Evolutionary conservation across 2,888 invertebrate species (phyloP), one percentile per base, ranked within the genome.

Genomic region (Eupithecia tripunctaria): DNA sequence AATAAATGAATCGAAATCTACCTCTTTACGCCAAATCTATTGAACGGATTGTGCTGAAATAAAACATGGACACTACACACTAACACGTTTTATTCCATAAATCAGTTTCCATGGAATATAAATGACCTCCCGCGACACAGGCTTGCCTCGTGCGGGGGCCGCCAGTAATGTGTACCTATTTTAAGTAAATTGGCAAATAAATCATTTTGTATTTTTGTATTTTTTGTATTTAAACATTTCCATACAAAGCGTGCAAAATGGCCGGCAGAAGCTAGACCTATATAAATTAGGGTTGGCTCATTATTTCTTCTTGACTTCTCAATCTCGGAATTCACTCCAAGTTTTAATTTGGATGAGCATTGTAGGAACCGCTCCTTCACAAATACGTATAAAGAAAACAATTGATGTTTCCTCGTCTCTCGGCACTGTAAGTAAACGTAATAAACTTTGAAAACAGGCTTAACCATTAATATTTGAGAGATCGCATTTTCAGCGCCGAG

Each of bases 401-500:
- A 64, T 38, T 25, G 32, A n/a, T 29, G 21, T 15, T 29, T 63
- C 21, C n/a, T 63, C 63, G 63, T 32, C 62, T 62, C n/a, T 25
- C 70, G 32, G 32, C n/a, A 47, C 47, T 65, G 51, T 67, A 47
- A 70, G 70, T 71, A 71, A 69, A 63, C 71, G 21, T 59, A 67
- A 66, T 69, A 71, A 67, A 69, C 21, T 69, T 67, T 65, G 65
- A n/a, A 59, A 71, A 70, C 43, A 65, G 66, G 60, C 70, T 60
- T 60, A 43, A 18, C 60, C 70, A 60, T 71, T 66, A 67, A 66
- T 71, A 71, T 66, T 71, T 71, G 56, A 71, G 60, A 71, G 59
- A 72, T 72, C 70, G 51, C 41, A 72, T 68, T 75, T 75, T 68
- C 64, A 77, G 72, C 74, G 76, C 68, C 72, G 74, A 75, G 71